phyloP scores from a whole-genome alignment of 2,113 vertebrate genomes.

The Fulica atra region DNA sequence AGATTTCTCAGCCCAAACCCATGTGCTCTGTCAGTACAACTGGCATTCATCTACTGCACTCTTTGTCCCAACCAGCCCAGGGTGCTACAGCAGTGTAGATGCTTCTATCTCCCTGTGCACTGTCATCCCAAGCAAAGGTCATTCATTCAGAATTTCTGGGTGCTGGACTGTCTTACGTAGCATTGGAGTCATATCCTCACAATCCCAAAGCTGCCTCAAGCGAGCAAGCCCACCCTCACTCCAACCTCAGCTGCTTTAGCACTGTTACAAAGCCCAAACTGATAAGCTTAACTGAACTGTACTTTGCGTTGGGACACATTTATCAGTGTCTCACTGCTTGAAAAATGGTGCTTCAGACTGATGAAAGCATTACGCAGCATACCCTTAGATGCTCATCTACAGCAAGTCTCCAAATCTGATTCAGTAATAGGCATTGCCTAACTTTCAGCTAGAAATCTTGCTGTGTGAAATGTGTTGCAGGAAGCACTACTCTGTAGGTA shows the following conservation, averaged over 20 bases:
- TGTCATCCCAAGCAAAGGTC: not conserved
- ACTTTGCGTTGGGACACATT: too few species aligned
- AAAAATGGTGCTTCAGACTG: not conserved
- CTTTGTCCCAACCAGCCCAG: not conserved
- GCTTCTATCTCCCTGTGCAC: not conserved
- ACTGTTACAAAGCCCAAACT: too few species aligned
- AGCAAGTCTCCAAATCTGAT: not conserved
- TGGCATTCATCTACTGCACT: accelerated
- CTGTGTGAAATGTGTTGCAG: not conserved
- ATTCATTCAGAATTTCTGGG: not conserved
- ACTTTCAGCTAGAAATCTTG: not conserved
- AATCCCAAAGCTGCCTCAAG: not conserved
- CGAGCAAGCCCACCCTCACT: not conserved
- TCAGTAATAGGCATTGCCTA: not conserved
- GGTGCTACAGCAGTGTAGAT: not conserved
- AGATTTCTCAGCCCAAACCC: not conserved
- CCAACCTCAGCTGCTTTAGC: not conserved
- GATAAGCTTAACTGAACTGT: not conserved
- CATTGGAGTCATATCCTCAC: not conserved
- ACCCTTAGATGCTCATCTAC: not conserved
- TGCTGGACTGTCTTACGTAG: not conserved
- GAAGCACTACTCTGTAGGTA: not conserved
- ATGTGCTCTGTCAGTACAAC: not conserved
- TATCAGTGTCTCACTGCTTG: not conserved
- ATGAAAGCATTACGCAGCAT: not conserved